These are phyloP conservation scores for Caenorhabditis remanei DNA, from an alignment of 1,140 invertebrate genomes.

Conservation along the genomic window DNA sequence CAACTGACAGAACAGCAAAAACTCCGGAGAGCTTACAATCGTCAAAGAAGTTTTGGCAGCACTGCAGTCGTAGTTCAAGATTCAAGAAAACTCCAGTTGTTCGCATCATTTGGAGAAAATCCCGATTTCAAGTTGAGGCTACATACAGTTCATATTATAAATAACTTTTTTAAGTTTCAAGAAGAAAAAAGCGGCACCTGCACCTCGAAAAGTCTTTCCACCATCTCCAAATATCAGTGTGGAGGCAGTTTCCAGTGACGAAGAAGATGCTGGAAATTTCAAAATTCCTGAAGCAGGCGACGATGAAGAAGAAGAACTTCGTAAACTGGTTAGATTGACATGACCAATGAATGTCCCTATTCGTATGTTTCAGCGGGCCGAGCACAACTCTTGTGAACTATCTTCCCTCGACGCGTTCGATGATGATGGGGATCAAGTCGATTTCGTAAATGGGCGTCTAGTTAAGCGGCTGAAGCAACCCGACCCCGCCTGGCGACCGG, in stretches of 20 bases:
- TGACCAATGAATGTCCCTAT: not conserved
- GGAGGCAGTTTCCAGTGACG: not conserved
- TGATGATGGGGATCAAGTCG: not conserved
- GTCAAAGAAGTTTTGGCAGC: not conserved
- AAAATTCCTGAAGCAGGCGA: not conserved
- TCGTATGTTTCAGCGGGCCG: not conserved
- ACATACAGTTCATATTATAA: not conserved
- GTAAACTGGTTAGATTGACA: not conserved
- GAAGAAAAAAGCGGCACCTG: not conserved
- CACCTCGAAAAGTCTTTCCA: not conserved
- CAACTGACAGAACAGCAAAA: not conserved
- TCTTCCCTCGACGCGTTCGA: slow-evolving; percentile 8
- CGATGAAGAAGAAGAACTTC: slow-evolving; percentile 4
- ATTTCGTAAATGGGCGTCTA: not conserved
- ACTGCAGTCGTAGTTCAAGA: not conserved
- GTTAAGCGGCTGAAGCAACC: not conserved
- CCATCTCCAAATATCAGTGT: slow-evolving; percentile 17
- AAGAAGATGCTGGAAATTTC: slow-evolving; percentile 8
- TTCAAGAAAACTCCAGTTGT: not conserved
- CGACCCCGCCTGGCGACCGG: not conserved
- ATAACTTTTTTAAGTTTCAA: not conserved
- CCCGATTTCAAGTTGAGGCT: not conserved
- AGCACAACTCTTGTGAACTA: not conserved
- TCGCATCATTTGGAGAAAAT: not conserved
- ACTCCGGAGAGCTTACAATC: not conserved